Base-by-base conservation (phyloP, 2,113 vertebrate genomes). In the Clarias batrachus region DNA sequence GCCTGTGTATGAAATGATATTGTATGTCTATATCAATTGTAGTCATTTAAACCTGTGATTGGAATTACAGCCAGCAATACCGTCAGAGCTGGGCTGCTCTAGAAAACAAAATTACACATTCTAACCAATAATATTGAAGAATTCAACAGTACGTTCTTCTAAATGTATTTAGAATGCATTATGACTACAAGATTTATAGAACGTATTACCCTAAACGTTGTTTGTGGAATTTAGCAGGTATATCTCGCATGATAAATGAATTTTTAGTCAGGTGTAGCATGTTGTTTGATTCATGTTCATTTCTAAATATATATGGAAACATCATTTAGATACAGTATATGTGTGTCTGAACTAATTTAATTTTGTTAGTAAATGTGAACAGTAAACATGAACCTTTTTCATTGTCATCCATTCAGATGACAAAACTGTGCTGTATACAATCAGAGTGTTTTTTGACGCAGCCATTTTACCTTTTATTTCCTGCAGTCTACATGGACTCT, bases 251-350 rank as follows among this genome's bases (percentile, higher is more conserved):
- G 68, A 70, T 83, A 71, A 7, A 56, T 56, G 3, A 30, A 30
- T 68, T 83, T 70, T 27, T 30, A 21, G 8, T 19, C 27, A 79
- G 77, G 17, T 17, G 21, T 48, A 56, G 48, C 81, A 83, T 52
- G 70, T 30, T 83, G 54, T 52, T 82, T 66, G 16, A 66, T 65
- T 68, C n/a, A 52, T 70, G 52, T 68, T 68, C n/a, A n/a, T 70
- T 48, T n/a, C n/a, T 79, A 16, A 56, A 79, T 0, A 17, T 30
- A 79, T 0, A 0, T 54, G 1, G 48, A 48, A 83, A 37, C 68
- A 71, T 83, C 59, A 71, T 71, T 71, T 83, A 71, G 65, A 70
- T 70, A 48, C 48, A 48, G 48, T 48, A 13, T 25, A 16, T 83
- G 7, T 33, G 48, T 57, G 16, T 83, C 14, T 54, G 25, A 30